A percentile compares a stretch with the other conserved stretches of the same genome.
phyloP scores from a whole-genome alignment of 2,113 vertebrate species.

The Budorcas taxicolor region DNA sequence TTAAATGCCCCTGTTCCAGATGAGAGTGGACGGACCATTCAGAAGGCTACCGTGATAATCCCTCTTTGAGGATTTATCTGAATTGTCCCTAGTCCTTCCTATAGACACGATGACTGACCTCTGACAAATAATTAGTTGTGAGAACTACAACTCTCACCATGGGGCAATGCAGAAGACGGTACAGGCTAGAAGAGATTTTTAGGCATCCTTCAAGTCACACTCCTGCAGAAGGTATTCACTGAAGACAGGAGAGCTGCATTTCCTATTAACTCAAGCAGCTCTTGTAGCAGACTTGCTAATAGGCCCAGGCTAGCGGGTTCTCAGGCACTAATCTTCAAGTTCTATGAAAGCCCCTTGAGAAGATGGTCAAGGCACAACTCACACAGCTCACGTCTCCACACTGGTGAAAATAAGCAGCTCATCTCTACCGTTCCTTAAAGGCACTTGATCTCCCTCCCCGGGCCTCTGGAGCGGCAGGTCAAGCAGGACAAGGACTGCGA shows the following conservation, averaged over 20 bases:
- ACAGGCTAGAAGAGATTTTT: neutral
- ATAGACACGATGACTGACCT: neutral
- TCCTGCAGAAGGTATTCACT: neutral
- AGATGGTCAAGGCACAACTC: neutral
- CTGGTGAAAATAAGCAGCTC: no score
- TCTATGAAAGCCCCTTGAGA: constrained; percentile 31
- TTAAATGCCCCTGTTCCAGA: neutral
- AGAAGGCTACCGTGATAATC: neutral
- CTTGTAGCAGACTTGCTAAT: constrained; percentile 14
- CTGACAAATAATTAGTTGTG: neutral
- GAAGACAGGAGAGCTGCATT: neutral
- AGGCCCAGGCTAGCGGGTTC: constrained; percentile 4
- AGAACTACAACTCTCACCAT: neutral
- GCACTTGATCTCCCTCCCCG: neutral
- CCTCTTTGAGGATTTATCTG: neutral
- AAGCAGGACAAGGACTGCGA: neutral
- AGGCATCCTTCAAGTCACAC: neutral
- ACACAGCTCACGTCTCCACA: neutral
- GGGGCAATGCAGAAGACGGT: neutral
- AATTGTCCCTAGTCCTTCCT: neutral
- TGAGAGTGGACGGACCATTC: neutral
- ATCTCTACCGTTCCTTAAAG: constrained; percentile 17
- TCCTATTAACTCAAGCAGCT: constrained; percentile 31
- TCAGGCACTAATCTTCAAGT: constrained; percentile 28
- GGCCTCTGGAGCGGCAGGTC: neutral